A percentile compares a stretch with the other conserved stretches of the same genome.
Conservation (phyloP, 2,797 vertebrate genomes). For the Macropus fuliginosus region DNA sequence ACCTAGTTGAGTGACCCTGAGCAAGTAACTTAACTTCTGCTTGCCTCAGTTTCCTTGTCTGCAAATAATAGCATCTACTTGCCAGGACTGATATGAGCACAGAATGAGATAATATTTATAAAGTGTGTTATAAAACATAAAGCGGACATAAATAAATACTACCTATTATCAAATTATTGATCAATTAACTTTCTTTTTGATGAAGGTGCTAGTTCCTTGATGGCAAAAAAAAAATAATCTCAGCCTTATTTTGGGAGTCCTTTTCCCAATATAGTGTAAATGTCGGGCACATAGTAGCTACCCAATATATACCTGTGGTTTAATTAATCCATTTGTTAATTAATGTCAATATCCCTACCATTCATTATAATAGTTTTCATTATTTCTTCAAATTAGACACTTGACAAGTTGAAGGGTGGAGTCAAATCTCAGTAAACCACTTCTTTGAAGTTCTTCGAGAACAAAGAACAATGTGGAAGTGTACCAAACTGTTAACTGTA, state of each 20-base stretch:
- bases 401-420: not conserved
- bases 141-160: not conserved
- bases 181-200: not conserved
- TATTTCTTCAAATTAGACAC: not conserved
- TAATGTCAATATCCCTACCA: not conserved
- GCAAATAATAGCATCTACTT: not conserved
- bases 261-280: not conserved
- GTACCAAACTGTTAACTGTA: not conserved
- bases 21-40: not conserved
- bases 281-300: not conserved
- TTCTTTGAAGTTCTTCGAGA: not conserved
- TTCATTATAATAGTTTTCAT: not conserved
- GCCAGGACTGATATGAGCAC: not conserved
- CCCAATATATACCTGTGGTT: not conserved
- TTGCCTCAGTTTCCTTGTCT: not conserved
- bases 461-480: not conserved
- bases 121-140: not conserved
- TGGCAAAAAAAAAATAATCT: not conserved
- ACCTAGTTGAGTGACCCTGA: not conserved
- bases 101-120: not conserved
- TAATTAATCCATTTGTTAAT: not conserved
- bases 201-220: not conserved
- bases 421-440: not conserved
- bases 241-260: not conserved
- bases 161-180: not conserved